Evolutionary conservation across 2,888 invertebrate species (phyloP).

Genomic region (Acanthoscelides obtectus): DNA sequence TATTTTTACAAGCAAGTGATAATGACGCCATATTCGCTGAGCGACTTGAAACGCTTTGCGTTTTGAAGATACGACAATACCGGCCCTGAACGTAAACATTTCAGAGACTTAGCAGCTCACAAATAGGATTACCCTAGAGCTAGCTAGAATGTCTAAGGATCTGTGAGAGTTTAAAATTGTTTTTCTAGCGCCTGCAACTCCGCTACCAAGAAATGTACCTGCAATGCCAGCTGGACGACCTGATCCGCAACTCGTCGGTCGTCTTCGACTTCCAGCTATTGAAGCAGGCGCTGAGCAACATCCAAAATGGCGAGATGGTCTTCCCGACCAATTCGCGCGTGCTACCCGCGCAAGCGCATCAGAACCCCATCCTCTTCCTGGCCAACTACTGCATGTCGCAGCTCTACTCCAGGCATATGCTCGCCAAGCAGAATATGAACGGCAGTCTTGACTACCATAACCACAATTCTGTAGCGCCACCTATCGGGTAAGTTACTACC

Average conservation of each 20-base stretch:
- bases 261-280: constrained; percentile 64
- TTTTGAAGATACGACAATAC: too few relatives aligned
- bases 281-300: constrained; percentile 61
- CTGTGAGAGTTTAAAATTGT: too few relatives aligned
- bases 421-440: constrained; percentile 52
- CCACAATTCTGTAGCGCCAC: constrained; percentile 23
- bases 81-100: too few relatives aligned
- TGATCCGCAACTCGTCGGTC: constrained; percentile 59
- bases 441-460: constrained; percentile 39
- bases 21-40: too few relatives aligned
- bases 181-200: background rate
- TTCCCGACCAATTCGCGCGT: constrained; percentile 35
- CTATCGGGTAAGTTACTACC: constrained; percentile 3
- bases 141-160: too few relatives aligned
- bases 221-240: constrained; percentile 67
- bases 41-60: too few relatives aligned
- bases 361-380: constrained; percentile 66
- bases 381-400: constrained; percentile 76
- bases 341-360: constrained; percentile 45
- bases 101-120: too few relatives aligned
- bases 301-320: constrained; percentile 53
- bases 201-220: constrained; percentile 65
- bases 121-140: too few relatives aligned
- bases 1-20: too few relatives aligned
- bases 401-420: constrained; percentile 61